Evolutionary conservation across 2,113 vertebrate species (phyloP).

Genomic region (Dromiciops gliroides): DNA sequence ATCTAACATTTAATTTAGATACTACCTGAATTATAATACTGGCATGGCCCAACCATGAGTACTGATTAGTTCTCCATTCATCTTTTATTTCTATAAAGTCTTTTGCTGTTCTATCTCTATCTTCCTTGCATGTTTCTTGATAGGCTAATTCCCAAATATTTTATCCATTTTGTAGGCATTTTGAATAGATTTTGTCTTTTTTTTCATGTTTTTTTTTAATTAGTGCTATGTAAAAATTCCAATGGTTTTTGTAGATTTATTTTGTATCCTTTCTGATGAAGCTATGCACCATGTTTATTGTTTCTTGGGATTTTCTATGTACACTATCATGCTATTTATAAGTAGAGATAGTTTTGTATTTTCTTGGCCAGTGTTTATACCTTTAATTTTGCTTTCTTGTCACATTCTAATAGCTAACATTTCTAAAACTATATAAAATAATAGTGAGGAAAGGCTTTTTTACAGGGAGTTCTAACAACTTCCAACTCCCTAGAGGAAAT

Average conservation of each 20-base stretch:
- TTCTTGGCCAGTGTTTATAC: neutral
- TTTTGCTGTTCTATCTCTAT: neutral
- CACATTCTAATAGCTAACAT: neutral
- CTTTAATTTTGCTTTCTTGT: neutral
- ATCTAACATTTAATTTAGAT: neutral
- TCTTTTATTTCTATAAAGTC: neutral
- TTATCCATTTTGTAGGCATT: neutral
- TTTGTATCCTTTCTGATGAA: neutral
- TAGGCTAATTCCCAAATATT: neutral
- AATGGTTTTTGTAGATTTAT: neutral
- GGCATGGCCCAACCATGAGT: neutral
- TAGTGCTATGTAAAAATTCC: neutral
- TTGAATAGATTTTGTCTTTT: neutral
- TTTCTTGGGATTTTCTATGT: neutral
- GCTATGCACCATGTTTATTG: neutral
- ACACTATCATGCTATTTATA: neutral
- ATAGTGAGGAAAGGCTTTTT: neutral
- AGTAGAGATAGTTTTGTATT: neutral
- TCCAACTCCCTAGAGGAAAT: neutral
- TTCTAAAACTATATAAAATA: neutral
- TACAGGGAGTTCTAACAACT: neutral
- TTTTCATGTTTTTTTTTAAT: neutral
- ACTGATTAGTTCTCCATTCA: neutral
- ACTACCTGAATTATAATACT: neutral
- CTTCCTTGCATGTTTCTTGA: neutral